These are phyloP conservation scores for Proctacanthus coquilletti DNA, from an alignment of 1,140 invertebrate genomes.

Conservation along the genomic window DNA sequence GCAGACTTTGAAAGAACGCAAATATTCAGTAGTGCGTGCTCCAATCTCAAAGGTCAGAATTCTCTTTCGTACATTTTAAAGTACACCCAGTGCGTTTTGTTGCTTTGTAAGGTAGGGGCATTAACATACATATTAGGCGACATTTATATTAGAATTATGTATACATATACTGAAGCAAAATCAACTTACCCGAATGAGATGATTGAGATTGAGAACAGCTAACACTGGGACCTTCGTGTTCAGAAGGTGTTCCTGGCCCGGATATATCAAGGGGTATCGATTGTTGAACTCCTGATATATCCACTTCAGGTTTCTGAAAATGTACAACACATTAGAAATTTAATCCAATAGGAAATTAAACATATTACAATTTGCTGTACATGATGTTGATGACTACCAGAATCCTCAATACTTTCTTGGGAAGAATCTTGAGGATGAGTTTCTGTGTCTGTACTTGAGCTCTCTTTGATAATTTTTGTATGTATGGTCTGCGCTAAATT, in stretches of 20 bases:
- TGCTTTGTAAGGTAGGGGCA: too few species aligned
- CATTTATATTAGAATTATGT: too few species aligned
- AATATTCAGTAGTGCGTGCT: too few species aligned
- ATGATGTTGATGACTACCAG: slow-evolving; percentile 23
- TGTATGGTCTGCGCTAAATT: slow-evolving; percentile 21
- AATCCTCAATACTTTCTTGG: slow-evolving; percentile 20
- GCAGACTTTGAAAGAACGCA: too few species aligned
- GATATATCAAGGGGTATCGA: slow-evolving; percentile 28
- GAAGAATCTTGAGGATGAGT: slow-evolving; percentile 23
- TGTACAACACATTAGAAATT: slow-evolving; percentile 3
- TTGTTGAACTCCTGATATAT: slow-evolving; percentile 26
- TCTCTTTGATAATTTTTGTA: slow-evolving; percentile 25
- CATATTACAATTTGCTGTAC: slow-evolving; percentile 30
- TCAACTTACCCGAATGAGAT: slow-evolving; percentile 28
- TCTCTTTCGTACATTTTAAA: too few species aligned
- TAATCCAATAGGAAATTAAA: slow-evolving; percentile 9
- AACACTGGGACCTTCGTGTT: slow-evolving; percentile 25
- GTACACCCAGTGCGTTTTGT: too few species aligned
- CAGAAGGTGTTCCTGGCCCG: slow-evolving; percentile 26
- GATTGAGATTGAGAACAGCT: slow-evolving; percentile 17
- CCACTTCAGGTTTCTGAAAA: slow-evolving; percentile 26
- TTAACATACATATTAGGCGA: too few species aligned
- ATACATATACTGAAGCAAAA: too few species aligned
- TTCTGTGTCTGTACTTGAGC: slow-evolving; percentile 19
- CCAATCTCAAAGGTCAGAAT: too few species aligned